Evolutionary conservation across 2,113 vertebrate genomes (phyloP), one percentile per base, ranked within the genome.

Genomic region (Ancistrus triradiatus): DNA sequence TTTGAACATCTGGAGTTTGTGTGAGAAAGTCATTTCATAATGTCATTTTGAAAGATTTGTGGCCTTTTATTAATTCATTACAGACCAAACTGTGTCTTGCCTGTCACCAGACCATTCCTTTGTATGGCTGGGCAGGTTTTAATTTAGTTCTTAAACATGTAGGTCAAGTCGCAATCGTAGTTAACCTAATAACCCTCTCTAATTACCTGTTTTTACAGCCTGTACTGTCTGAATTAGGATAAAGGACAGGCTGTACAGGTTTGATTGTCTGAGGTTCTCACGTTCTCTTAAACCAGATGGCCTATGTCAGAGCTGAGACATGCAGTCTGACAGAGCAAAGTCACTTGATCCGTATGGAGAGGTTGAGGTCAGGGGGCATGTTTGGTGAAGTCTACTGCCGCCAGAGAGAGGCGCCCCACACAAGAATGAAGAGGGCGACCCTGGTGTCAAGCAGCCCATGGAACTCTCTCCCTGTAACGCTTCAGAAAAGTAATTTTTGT

Each of bases 41-140:
- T n/a, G n/a, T n/a, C n/a, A n/a, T n/a, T n/a, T n/a, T n/a, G n/a
- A n/a, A n/a, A n/a, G n/a, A n/a, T n/a, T n/a, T n/a, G n/a, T n/a
- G n/a, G n/a, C n/a, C n/a, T n/a, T n/a, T n/a, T n/a, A n/a, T n/a
- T n/a, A n/a, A n/a, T n/a, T n/a, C n/a, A n/a, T n/a, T n/a, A n/a
- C n/a, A n/a, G n/a, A n/a, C n/a, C n/a, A n/a, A n/a, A n/a, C n/a
- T n/a, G n/a, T 43, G 73, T 70, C 71, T 78, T 83, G 61, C 69
- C 70, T 71, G 70, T 80, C 80, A 78, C 48, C 69, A 72, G 79
- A 75, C 66, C 19, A 50, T 60, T 75, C 59, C 49, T 49, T 56
- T 21, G 13, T 37, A 65, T 76, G 73, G 69, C 72, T 79, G 44
- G 61, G 28, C 27, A 63, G 35, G 7, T 79, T 79, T 25, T 79